Base-by-base conservation (phyloP, 2,888 invertebrate species). In the Drosophila subsilvestris region DNA sequence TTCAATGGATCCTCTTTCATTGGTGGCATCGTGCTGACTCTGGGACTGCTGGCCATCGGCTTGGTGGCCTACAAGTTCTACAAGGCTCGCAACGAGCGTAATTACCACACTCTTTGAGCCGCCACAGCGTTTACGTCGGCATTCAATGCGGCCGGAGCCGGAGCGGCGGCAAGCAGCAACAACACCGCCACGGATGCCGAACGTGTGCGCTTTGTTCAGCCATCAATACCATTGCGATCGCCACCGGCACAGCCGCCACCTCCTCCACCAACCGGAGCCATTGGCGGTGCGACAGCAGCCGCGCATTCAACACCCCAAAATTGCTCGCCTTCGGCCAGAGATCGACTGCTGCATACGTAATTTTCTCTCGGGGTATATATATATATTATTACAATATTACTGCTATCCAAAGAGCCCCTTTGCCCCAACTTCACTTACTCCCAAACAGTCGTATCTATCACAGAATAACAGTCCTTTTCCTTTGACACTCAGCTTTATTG, bases 31-130 rank as follows among this genome's bases (percentile, higher is more conserved):
- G 95, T 97, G 29, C 93, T 98, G 66, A 95, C 96, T 9, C 92
- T 95, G 22, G 97, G 97, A 37, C 91, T 97, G 20, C 93, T 97
- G 60, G 97, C 96, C 10, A 95, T 98, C 65, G 95, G 95, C 3
- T 95, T 96, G 92, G 95, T 97, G 87, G 96, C 96, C 43, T 96
- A 95, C 93, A 97, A 97, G 91, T 97, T 97, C 92, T 98, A 97
- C 93, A 96, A 95, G 92, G 95, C 96, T 72, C 95, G 96, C 89
- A 95, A 95, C 66, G 97, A 96, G 91, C 94, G 95, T 80, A 97
- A 97, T 92, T 98, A 98, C 92, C 97, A 97, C 90, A 97, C 97
- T 71, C 95, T 98, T 91, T 98, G 96, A 96, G 93, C 89, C 89
- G 90, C 90, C 82, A 90, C 82, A 44, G 89, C 88, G 18, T 90